Percentiles rank a stretch among this genome's conserved stretches.
Conservation (phyloP, 2,113 vertebrate species). For the Todiramphus saurophagus region DNA sequence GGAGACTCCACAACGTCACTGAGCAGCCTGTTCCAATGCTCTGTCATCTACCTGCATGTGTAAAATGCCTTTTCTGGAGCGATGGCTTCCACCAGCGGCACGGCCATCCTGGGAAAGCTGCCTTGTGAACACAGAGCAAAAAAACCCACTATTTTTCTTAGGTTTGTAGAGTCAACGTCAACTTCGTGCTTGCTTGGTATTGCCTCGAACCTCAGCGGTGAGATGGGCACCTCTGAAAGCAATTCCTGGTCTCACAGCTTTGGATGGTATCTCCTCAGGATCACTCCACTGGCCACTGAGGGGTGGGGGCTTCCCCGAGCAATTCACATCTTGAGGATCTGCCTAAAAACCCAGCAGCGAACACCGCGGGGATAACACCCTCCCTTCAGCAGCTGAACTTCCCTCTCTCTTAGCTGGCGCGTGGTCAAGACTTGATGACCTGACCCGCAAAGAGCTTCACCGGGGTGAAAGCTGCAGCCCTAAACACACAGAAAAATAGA, state of each 20-base stretch:
- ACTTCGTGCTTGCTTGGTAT: not conserved
- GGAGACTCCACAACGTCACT: too few relatives aligned
- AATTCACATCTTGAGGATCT: not conserved
- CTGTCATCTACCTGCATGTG: fast-evolving
- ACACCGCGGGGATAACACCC: fast-evolving
- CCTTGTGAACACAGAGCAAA: not conserved
- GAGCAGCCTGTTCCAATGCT: too few relatives aligned
- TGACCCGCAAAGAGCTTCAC: not conserved
- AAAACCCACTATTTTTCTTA: not conserved
- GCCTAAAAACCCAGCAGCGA: not conserved
- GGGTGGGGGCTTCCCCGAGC: not conserved
- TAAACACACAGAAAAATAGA: fast-evolving
- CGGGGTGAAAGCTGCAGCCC: not conserved
- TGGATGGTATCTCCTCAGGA: not conserved
- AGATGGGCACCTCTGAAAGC: not conserved
- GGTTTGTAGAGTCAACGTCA: not conserved
- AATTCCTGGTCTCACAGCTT: not conserved
- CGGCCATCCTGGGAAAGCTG: not conserved
- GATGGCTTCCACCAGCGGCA: not conserved
- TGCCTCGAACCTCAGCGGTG: fast-evolving
- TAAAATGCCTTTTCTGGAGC: not conserved
- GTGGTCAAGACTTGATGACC: fast-evolving
- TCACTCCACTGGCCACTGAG: not conserved
- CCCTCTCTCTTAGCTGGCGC: fast-evolving
- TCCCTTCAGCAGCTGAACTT: not conserved